Percentiles rank a stretch among this genome's conserved stretches.
phyloP scores from a whole-genome alignment of 2,888 invertebrate species.

The Brenthis hecate region DNA sequence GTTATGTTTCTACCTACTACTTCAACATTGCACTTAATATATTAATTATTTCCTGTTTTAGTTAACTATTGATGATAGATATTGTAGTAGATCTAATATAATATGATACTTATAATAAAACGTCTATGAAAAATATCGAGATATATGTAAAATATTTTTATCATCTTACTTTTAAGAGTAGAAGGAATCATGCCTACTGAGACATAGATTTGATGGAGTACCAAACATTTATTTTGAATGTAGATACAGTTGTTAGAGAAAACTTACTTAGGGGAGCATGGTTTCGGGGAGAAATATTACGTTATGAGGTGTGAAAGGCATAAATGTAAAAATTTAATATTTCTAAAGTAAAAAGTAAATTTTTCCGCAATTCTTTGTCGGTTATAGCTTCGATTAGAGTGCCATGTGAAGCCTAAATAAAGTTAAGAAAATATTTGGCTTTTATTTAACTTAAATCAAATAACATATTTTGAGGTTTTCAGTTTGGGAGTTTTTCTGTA shows the following conservation, averaged over 20 bases:
- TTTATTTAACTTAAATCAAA: slow-evolving; percentile 23
- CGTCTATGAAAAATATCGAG: too few relatives aligned
- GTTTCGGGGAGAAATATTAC: slow-evolving; percentile 75
- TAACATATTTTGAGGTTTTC: too few relatives aligned
- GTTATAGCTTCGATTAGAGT: slow-evolving; percentile 61
- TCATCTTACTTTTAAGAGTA: slow-evolving; percentile 10
- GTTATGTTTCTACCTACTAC: too few relatives aligned
- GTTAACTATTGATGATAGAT: too few relatives aligned
- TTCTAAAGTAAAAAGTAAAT: slow-evolving; percentile 67
- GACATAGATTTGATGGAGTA: slow-evolving; percentile 67
- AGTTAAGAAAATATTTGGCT: slow-evolving; percentile 25
- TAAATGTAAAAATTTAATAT: slow-evolving; percentile 82
- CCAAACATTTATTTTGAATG: slow-evolving; percentile 80
- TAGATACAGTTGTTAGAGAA: slow-evolving; percentile 70
- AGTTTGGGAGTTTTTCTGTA: too few relatives aligned
- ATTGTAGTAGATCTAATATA: too few relatives aligned
- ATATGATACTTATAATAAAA: too few relatives aligned
- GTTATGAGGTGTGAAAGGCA: slow-evolving; percentile 82
- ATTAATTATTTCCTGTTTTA: too few relatives aligned
- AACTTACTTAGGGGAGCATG: slow-evolving; percentile 69
- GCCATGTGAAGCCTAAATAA: slow-evolving; percentile 46
- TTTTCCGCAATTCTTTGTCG: slow-evolving; percentile 68
- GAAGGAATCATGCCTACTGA: background rate
- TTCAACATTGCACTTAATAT: too few relatives aligned
- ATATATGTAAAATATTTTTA: slow-evolving; percentile 32